Evolutionary conservation across 2,797 vertebrate species (phyloP).

Genomic region (Lates japonicus): DNA sequence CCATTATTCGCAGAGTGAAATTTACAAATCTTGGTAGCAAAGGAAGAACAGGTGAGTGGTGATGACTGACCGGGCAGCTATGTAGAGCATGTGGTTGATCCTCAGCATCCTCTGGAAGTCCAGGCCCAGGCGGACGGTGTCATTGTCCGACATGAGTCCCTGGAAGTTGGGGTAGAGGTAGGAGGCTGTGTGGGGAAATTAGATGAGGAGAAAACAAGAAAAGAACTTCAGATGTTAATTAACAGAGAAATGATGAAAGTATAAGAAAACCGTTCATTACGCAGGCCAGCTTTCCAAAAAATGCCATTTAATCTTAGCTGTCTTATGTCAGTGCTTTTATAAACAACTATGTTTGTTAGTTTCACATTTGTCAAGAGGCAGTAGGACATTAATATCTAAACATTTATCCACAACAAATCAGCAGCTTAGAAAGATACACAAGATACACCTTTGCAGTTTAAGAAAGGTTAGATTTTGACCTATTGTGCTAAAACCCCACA

Average conservation of each 20-base stretch:
- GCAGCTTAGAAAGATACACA: neutral
- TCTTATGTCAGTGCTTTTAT: neutral
- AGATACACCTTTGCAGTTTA: constrained; percentile 16
- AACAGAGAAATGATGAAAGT: neutral
- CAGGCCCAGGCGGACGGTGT: constrained; percentile 89
- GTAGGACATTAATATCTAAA: neutral
- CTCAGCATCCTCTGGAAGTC: constrained; percentile 95
- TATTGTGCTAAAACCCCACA: constrained; percentile 33
- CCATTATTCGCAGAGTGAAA: neutral
- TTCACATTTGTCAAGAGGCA: neutral
- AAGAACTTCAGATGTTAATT: neutral
- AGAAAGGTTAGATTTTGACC: constrained; percentile 34
- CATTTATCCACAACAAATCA: constrained; percentile 13
- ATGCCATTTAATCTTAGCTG: neutral
- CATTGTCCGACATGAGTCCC: constrained; percentile 91
- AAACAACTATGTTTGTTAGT: neutral
- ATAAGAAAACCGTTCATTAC: neutral
- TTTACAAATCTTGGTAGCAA: neutral
- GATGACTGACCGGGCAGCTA: constrained; percentile 92
- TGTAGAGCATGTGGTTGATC: constrained; percentile 93
- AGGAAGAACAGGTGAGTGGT: neutral
- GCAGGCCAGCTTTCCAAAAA: neutral
- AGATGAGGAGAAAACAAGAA: neutral
- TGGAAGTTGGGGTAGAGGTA: constrained; percentile 90
- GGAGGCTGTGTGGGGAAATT: constrained; percentile 72